Percentiles rank a stretch among this genome's conserved stretches.
Conservation (phyloP, 1,140 invertebrate genomes). For the Gonioctena quinquepunctata region DNA sequence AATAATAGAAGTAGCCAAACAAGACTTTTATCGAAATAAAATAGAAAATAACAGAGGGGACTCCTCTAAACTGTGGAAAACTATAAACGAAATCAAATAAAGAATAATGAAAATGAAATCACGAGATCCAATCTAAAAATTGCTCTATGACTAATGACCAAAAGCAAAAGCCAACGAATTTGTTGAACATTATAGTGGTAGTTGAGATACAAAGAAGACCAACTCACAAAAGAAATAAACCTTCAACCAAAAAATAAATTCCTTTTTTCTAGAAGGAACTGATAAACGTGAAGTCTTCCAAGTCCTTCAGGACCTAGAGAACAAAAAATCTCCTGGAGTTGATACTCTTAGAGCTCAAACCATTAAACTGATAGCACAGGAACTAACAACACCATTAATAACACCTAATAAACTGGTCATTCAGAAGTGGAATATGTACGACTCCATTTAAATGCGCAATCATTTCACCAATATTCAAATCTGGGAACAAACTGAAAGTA, state of each 20-base stretch:
- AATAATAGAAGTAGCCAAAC: background rate
- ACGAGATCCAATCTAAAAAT: background rate
- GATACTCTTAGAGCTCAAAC: background rate
- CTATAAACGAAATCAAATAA: background rate
- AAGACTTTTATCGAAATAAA: background rate
- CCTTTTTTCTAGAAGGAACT: background rate
- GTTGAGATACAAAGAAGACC: background rate
- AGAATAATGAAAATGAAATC: background rate
- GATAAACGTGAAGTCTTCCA: background rate
- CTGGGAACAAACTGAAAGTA: too few relatives aligned
- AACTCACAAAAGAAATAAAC: background rate
- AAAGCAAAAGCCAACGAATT: background rate
- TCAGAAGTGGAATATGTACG: background rate
- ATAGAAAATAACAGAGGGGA: background rate
- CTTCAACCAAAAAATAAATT: background rate
- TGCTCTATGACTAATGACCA: background rate
- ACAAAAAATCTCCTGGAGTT: too few relatives aligned
- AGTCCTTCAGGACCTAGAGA: background rate
- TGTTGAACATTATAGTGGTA: background rate
- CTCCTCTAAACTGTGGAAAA: background rate
- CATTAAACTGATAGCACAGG: conserved; percentile 1
- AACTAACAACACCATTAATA: too few relatives aligned
- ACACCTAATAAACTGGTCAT: conserved; percentile 4
- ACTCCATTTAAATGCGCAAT: too few relatives aligned
- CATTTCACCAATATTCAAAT: too few relatives aligned